Conservation (phyloP, 2,113 vertebrate genomes). For the Fregata magnificens region DNA sequence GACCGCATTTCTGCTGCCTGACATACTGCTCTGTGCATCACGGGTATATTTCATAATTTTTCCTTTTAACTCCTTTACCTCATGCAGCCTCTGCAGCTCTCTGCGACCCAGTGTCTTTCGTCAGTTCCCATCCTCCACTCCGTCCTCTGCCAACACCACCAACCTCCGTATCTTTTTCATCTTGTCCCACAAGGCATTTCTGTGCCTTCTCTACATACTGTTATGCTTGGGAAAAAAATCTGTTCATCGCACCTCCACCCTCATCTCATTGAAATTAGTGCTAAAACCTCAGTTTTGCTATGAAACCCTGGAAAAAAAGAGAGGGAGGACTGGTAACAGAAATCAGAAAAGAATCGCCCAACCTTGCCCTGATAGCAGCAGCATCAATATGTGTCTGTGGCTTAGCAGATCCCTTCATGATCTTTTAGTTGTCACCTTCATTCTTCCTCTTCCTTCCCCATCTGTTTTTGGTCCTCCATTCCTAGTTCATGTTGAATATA, state of each 20-base stretch:
- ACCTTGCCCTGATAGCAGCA: background rate
- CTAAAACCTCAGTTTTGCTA: background rate
- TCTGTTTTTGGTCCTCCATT: slow-evolving; percentile 32
- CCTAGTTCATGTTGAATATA: slow-evolving; percentile 11
- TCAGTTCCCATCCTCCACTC: background rate
- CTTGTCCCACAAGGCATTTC: slow-evolving; percentile 16
- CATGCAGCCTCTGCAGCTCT: background rate
- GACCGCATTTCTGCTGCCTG: background rate
- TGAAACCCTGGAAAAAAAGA: background rate
- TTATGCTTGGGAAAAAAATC: background rate
- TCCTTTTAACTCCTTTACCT: background rate
- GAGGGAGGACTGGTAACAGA: slow-evolving; percentile 6
- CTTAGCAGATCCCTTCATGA: slow-evolving; percentile 5
- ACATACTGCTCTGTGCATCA: background rate
- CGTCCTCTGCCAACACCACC: background rate
- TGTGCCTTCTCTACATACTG: slow-evolving; percentile 1
- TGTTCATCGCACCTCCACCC: slow-evolving; percentile 43
- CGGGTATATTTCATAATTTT: background rate
- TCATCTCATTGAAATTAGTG: slow-evolving; percentile 23
- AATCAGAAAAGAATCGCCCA: slow-evolving; percentile 24
- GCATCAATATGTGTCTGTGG: background rate
- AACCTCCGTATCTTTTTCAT: background rate
- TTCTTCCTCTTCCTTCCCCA: slow-evolving; percentile 21
- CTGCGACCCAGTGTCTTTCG: background rate
- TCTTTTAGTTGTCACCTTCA: slow-evolving; percentile 8